These are phyloP conservation scores for Tenthredo mesomela DNA, from an alignment of 2,888 invertebrate species.

Conservation along the genomic window DNA sequence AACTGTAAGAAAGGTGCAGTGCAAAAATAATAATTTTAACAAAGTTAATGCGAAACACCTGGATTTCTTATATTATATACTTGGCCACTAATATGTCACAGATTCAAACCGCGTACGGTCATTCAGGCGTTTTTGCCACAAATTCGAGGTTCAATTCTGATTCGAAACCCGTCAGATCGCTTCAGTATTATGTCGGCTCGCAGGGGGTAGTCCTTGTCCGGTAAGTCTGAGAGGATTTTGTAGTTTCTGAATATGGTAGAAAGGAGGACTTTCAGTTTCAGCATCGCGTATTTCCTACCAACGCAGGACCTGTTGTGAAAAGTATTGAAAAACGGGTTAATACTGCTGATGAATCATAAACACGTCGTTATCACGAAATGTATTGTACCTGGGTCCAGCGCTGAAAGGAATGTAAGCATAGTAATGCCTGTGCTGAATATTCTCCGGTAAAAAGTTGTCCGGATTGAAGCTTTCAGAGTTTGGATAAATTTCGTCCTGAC, in stretches of 20 bases:
- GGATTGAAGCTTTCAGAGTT: slow-evolving; percentile 90
- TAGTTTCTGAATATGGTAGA: slow-evolving; percentile 88
- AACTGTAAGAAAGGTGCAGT: neutral
- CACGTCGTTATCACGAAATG: neutral
- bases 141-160: slow-evolving; percentile 85
- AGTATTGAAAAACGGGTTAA: neutral
- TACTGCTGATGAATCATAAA: neutral
- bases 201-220: slow-evolving; percentile 85
- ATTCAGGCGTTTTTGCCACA: slow-evolving; percentile 48
- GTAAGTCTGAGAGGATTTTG: slow-evolving; percentile 84
- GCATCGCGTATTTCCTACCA: slow-evolving; percentile 90
- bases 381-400: slow-evolving; percentile 84
- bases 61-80: slow-evolving; percentile 10
- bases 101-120: neutral
- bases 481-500: slow-evolving; percentile 86
- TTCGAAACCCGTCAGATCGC: slow-evolving; percentile 87
- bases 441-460: slow-evolving; percentile 92
- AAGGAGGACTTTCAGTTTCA: slow-evolving; percentile 88
- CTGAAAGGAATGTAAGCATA: slow-evolving; percentile 91
- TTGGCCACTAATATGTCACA: neutral
- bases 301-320: slow-evolving; percentile 78
- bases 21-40: neutral
- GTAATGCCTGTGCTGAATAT: slow-evolving; percentile 88
- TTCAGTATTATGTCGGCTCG: slow-evolving; percentile 90
- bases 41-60: neutral